These are phyloP conservation scores for Onthophagus taurus DNA, from an alignment of 1,140 invertebrate genomes.

Conservation along the genomic window DNA sequence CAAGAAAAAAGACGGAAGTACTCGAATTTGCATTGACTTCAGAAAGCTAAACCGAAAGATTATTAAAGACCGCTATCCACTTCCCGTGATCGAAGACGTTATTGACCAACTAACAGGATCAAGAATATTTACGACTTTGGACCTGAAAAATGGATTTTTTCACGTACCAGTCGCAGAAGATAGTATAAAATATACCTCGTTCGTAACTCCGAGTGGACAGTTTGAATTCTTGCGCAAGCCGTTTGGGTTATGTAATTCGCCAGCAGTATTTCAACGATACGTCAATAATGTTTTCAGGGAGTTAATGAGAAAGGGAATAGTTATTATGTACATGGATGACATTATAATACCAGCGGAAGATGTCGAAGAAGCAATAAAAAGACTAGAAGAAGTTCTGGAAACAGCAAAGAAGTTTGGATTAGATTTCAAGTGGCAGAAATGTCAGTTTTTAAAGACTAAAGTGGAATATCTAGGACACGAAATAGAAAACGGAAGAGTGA, in stretches of 20 bases:
- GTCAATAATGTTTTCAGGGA: constrained; percentile 11
- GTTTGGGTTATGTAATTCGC: constrained; percentile 12
- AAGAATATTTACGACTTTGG: too few species aligned
- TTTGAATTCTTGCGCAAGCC: constrained; percentile 8
- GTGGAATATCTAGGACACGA: constrained; percentile 7
- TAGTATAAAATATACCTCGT: too few species aligned
- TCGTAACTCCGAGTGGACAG: too few species aligned
- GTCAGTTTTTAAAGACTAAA: constrained; percentile 9
- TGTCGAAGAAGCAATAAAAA: constrained; percentile 17
- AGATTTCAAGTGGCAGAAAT: constrained; percentile 11
- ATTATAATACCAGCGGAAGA: constrained; percentile 17
- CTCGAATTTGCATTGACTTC: too few species aligned
- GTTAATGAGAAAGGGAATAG: constrained; percentile 2
- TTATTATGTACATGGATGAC: constrained; percentile 20
- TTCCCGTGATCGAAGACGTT: too few species aligned
- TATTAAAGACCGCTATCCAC: too few species aligned
- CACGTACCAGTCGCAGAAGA: too few species aligned
- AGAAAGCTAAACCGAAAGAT: too few species aligned
- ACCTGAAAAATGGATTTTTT: too few species aligned
- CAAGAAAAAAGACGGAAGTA: too few species aligned
- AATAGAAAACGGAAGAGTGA: constrained; percentile 4
- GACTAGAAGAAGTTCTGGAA: constrained; percentile 15
- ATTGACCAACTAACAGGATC: too few species aligned
- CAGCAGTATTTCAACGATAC: constrained; percentile 11
- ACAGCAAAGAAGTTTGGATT: constrained; percentile 3